A percentile compares a stretch with the other conserved stretches of the same genome.
These are phyloP conservation scores for Temnothorax longispinosus DNA, from an alignment of 1,140 invertebrate species.

Conservation along the genomic window DNA sequence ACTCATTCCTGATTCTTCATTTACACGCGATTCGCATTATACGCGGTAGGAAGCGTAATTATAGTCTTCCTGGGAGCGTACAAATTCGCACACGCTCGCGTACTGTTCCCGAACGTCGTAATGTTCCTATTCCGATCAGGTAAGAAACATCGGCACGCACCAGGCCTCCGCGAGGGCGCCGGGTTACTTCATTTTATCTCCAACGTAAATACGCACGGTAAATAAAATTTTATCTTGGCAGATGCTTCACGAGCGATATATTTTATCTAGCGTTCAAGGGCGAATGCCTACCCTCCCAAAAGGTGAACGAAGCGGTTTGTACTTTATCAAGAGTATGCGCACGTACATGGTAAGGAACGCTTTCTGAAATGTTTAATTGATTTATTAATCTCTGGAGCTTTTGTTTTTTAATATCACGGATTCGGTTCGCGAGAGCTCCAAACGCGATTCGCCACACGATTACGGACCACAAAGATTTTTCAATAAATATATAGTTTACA, in stretches of 20 bases:
- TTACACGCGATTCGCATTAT: conserved; percentile 55
- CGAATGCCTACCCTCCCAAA: neutral
- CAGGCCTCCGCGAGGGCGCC: neutral
- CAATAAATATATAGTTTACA: neutral
- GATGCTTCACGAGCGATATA: conserved; percentile 8
- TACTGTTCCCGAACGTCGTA: conserved; percentile 17
- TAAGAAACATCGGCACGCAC: conserved; percentile 8
- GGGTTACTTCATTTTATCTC: conserved; percentile 34
- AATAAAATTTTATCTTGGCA: conserved; percentile 38
- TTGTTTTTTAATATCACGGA: neutral
- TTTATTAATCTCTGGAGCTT: neutral
- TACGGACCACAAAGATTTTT: neutral
- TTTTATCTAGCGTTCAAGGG: conserved; percentile 41
- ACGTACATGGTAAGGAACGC: neutral
- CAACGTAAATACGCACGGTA: conserved; percentile 38
- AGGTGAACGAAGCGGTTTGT: neutral
- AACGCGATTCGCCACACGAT: neutral
- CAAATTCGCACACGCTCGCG: conserved; percentile 43
- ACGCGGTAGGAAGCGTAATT: conserved; percentile 59
- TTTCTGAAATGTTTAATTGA: neutral
- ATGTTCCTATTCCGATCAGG: conserved; percentile 36
- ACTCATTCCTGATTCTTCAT: conserved; percentile 47
- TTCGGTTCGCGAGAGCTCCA: neutral
- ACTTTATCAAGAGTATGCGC: no score
- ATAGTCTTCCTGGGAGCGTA: conserved; percentile 36